Conservation (phyloP, 2,113 vertebrate species). For the Ammospiza nelsoni region DNA sequence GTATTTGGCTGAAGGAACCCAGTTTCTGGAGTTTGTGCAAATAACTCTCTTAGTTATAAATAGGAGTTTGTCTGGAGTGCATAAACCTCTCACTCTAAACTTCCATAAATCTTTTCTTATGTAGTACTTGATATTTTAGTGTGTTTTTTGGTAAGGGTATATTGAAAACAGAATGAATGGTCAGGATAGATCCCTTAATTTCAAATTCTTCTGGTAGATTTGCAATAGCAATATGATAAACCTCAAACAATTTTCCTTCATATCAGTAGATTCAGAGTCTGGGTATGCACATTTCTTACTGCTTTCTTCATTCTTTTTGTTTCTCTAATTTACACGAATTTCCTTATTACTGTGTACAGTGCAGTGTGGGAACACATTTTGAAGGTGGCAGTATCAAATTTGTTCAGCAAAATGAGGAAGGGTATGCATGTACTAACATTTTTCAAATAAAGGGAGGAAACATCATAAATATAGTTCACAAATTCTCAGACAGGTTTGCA, state of each 20-base stretch:
- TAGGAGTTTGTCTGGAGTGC: background rate
- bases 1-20: background rate
- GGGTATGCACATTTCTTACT: background rate
- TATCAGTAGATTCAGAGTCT: background rate
- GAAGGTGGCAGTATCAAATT: background rate
- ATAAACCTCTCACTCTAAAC: background rate
- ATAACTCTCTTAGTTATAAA: background rate
- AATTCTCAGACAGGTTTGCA: conserved; percentile 52
- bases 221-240: background rate
- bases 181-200: background rate
- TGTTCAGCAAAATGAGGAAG: background rate
- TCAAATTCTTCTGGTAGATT: background rate
- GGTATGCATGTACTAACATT: background rate
- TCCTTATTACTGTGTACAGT: background rate
- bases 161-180: background rate
- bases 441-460: conserved; percentile 20
- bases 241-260: background rate
- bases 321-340: background rate
- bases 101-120: background rate
- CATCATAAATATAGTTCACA: conserved; percentile 25
- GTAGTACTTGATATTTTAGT: background rate
- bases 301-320: background rate
- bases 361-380: background rate
- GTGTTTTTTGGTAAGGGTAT: accelerated
- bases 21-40: background rate